Evolutionary conservation across 2,797 vertebrate genomes (phyloP).

Genomic region (Ctenosaura bakeri): DNA sequence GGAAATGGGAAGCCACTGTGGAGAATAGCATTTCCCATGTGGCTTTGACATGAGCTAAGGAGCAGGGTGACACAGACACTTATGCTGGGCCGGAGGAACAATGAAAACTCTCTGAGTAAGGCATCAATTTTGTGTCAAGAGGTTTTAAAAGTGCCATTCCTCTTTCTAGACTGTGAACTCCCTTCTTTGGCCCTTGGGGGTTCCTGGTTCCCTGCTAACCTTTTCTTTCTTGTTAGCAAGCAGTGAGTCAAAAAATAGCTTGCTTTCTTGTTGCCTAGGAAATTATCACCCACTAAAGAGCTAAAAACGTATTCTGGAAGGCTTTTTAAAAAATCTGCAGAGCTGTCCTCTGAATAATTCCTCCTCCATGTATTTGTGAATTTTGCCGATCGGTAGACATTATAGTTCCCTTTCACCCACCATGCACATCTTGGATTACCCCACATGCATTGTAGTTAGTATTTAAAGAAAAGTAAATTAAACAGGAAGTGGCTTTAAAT

Average conservation of each 20-base stretch:
- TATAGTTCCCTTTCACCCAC: constrained; percentile 20
- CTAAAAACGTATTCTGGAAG: constrained; percentile 61
- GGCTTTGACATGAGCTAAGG: neutral
- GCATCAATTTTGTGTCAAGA: constrained; percentile 54
- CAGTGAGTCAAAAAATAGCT: constrained; percentile 60
- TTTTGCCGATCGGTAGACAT: constrained; percentile 38
- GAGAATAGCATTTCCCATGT: neutral
- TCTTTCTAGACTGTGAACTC: constrained; percentile 60
- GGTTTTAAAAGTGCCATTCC: constrained; percentile 34
- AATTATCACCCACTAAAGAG: constrained; percentile 67
- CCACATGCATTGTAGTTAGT: constrained; percentile 18
- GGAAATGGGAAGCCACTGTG: neutral
- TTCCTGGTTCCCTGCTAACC: constrained; percentile 57
- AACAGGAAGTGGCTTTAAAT: constrained; percentile 45
- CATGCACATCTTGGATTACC: constrained; percentile 7
- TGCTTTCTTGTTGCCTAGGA: constrained; percentile 71
- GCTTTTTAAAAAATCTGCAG: neutral
- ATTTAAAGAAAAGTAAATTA: constrained; percentile 51
- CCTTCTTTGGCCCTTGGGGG: constrained; percentile 48
- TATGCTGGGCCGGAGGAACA: constrained; percentile 30
- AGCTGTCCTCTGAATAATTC: constrained; percentile 44
- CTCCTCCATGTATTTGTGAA: constrained; percentile 10
- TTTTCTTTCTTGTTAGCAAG: constrained; percentile 60
- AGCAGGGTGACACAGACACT: constrained; percentile 28
- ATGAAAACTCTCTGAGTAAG: constrained; percentile 44